Percentiles rank a stretch among this genome's conserved stretches.
Conservation (phyloP, 2,113 vertebrate genomes). For the Epinephelus lanceolatus region DNA sequence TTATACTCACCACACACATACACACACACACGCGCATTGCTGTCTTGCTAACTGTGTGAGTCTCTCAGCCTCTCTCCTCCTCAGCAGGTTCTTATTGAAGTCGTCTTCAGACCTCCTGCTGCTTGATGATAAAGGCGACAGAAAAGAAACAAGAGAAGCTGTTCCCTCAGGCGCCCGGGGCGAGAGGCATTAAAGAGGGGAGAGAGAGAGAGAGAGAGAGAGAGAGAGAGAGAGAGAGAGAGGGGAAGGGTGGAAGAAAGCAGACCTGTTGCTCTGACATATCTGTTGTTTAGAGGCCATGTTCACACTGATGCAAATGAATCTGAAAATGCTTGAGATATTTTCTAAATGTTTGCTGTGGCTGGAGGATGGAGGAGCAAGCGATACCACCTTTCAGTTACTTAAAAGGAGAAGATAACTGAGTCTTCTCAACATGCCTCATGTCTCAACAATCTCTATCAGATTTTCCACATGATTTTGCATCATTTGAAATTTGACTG, state of each 20-base stretch:
- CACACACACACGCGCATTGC: conserved; percentile 2
- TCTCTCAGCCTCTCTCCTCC: conserved; percentile 35
- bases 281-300: conserved; percentile 34
- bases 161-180: conserved; percentile 20
- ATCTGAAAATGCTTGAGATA: background rate
- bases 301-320: conserved; percentile 5
- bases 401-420: no score
- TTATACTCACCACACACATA: background rate
- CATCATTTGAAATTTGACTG: no score
- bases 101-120: conserved; percentile 51
- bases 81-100: conserved; percentile 63
- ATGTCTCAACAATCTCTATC: no score
- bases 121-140: conserved; percentile 41
- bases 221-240: background rate
- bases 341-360: no score
- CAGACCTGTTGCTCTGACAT: conserved; percentile 47
- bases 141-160: conserved; percentile 33
- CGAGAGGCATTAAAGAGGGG: conserved; percentile 21
- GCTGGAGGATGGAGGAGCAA: no score
- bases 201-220: background rate
- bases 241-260: background rate
- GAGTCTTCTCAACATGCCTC: no score
- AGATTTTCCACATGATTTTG: no score
- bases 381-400: no score
- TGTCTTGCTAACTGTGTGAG: conserved; percentile 23